Percentiles rank a stretch among this genome's conserved stretches.
Conservation (phyloP, 2,888 invertebrate species). For the Apodemia hepburni region DNA sequence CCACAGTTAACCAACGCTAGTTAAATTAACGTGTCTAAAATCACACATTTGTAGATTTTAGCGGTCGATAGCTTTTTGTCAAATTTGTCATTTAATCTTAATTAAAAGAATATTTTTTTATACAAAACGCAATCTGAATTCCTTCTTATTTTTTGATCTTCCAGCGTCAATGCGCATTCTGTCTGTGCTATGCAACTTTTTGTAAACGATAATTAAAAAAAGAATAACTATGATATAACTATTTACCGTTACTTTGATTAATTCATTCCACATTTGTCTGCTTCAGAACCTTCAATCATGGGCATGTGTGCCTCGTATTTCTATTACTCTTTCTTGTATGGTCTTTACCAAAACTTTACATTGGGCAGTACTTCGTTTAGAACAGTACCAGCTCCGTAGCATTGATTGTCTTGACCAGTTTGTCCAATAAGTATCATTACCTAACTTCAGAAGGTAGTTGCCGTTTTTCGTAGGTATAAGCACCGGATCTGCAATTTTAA, state of each 20-base stretch:
- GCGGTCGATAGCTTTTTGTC: too few species aligned
- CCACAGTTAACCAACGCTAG: too few species aligned
- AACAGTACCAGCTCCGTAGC: slow-evolving; percentile 43
- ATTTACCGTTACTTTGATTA: background rate
- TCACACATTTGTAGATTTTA: too few species aligned
- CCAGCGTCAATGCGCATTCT: background rate
- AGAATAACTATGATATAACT: background rate
- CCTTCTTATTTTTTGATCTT: background rate
- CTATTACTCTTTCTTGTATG: slow-evolving; percentile 31
- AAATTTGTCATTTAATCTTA: too few species aligned
- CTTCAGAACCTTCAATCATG: slow-evolving; percentile 27
- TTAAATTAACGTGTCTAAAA: too few species aligned
- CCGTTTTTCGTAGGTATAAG: slow-evolving; percentile 33
- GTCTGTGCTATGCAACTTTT: background rate
- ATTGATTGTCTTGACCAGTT: slow-evolving; percentile 34
- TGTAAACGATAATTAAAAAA: background rate
- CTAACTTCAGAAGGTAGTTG: slow-evolving; percentile 38
- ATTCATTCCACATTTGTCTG: background rate
- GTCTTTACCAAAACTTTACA: slow-evolving; percentile 40
- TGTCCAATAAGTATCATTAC: slow-evolving; percentile 40
- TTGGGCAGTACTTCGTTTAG: slow-evolving; percentile 38
- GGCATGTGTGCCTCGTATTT: slow-evolving; percentile 36
- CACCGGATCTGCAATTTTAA: slow-evolving; percentile 25
- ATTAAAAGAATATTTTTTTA: background rate
- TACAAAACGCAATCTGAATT: background rate